Conservation (phyloP, 1,140 invertebrate genomes). For the Euschistus heros region DNA sequence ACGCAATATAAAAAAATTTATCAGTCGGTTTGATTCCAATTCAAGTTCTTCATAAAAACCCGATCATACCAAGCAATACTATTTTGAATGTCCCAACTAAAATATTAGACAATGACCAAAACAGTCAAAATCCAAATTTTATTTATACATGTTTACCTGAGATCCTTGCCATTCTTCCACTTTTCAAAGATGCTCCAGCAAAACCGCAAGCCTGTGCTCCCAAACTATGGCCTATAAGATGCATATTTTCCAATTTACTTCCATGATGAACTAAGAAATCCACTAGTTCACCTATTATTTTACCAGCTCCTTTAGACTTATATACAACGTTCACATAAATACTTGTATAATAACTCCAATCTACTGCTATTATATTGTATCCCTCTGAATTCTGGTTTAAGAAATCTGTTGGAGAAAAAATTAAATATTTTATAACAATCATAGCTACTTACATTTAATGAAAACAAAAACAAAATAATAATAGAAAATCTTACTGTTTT, state of each 20-base stretch:
- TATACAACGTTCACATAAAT: conserved; percentile 43
- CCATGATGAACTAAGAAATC: conserved; percentile 44
- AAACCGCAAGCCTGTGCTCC: conserved; percentile 72
- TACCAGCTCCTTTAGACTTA: conserved; percentile 49
- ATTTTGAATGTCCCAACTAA: background rate
- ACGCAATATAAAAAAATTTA: background rate
- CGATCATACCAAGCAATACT: background rate
- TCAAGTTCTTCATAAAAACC: background rate
- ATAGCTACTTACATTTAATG: background rate
- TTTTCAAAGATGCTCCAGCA: conserved; percentile 47
- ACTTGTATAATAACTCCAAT: conserved; percentile 40
- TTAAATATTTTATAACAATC: background rate
- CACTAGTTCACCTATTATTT: conserved; percentile 47
- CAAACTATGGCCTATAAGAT: conserved; percentile 73
- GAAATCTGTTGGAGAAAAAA: conserved; percentile 4
- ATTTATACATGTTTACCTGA: conserved; percentile 33
- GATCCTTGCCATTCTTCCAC: conserved; percentile 33
- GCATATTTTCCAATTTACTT: conserved; percentile 41
- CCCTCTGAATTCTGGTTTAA: conserved; percentile 29
- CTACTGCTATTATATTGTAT: conserved; percentile 46
- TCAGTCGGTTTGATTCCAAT: background rate
- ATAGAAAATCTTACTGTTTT: conserved; percentile 1
- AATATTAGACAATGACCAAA: background rate
- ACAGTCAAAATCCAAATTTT: background rate
- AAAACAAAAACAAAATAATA: background rate